These are phyloP conservation scores for Magallana angulata DNA, from an alignment of 1,140 invertebrate genomes.

Conservation along the genomic window DNA sequence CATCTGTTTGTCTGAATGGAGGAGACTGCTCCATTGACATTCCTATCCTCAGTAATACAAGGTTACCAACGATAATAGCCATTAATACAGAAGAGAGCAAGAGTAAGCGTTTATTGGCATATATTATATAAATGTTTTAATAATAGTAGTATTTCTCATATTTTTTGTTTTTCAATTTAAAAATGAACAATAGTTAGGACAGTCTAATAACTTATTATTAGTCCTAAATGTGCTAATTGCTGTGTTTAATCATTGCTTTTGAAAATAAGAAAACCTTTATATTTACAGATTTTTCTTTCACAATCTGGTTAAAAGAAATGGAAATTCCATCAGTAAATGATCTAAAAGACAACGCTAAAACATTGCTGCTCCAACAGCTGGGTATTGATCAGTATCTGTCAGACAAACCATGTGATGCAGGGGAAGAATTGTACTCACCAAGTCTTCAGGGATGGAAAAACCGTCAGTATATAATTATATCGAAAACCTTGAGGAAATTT, in stretches of 20 bases:
- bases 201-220: too few species aligned
- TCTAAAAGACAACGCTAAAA: not conserved
- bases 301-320: not conserved
- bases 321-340: not conserved
- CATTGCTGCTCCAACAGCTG: not conserved
- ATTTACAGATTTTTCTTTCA: not conserved
- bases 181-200: too few species aligned
- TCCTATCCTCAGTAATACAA: not conserved
- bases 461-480: not conserved
- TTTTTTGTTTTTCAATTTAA: too few species aligned
- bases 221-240: too few species aligned
- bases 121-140: too few species aligned
- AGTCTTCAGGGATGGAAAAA: conserved; percentile 23
- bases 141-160: too few species aligned
- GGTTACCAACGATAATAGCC: conserved; percentile 3
- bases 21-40: not conserved
- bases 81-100: not conserved
- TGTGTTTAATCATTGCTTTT: too few species aligned
- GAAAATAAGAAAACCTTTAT: not conserved
- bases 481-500: too few species aligned
- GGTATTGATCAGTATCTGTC: not conserved
- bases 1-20: conserved; percentile 27
- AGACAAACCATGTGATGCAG: conserved; percentile 15
- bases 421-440: not conserved
- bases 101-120: not conserved